A percentile compares a stretch with the other conserved stretches of the same genome.
Conservation (phyloP, 2,113 vertebrate genomes). For the Vulpes vulpes region DNA sequence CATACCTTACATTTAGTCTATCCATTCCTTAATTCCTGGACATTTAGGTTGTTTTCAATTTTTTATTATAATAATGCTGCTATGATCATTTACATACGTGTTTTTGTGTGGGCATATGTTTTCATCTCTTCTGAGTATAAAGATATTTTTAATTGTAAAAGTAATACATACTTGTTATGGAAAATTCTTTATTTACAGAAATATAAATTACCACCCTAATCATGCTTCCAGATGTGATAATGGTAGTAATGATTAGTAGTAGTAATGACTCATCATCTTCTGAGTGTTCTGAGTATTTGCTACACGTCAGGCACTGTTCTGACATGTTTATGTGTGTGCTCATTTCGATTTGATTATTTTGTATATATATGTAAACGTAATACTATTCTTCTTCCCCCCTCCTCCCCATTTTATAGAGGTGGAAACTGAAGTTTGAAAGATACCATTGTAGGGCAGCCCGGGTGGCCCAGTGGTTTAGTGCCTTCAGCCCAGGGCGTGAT, state of each 20-base stretch:
- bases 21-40: not conserved
- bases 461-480: no score
- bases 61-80: not conserved
- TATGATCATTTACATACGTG: not conserved
- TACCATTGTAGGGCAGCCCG: not conserved
- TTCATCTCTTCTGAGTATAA: constrained; percentile 37
- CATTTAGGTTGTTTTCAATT: not conserved
- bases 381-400: not conserved
- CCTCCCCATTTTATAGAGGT: not conserved
- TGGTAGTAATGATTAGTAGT: not conserved
- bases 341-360: not conserved
- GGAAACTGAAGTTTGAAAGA: constrained; percentile 22
- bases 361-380: not conserved
- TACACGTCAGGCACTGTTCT: not conserved
- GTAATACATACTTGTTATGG: not conserved
- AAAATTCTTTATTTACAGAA: not conserved
- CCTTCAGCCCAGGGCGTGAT: no score
- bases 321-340: not conserved
- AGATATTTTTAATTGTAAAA: constrained; percentile 47
- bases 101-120: not conserved
- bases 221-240: not conserved
- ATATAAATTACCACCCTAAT: not conserved
- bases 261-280: not conserved
- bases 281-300: constrained; percentile 2
- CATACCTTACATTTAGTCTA: not conserved